Evolutionary conservation across 2,888 invertebrate genomes (phyloP).

Genomic region (Phorcus lineatus): DNA sequence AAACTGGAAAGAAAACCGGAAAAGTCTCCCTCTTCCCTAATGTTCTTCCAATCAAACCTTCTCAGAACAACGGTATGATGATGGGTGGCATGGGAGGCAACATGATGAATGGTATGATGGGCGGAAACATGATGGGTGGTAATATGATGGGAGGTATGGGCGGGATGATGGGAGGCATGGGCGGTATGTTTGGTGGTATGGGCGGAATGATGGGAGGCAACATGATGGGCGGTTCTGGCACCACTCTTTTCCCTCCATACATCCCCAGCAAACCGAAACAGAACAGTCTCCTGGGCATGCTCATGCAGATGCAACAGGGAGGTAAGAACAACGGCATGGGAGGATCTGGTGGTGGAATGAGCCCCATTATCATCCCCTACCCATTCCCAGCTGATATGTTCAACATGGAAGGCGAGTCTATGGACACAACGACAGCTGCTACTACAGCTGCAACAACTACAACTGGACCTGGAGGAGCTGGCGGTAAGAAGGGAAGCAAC

Average conservation of each 20-base stretch:
- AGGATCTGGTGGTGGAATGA: neutral
- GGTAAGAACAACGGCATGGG: neutral
- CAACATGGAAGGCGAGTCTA: neutral
- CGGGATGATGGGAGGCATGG: neutral
- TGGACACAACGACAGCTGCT: neutral
- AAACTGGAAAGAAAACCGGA: no score
- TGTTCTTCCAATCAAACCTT: neutral
- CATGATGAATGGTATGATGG: constrained; percentile 16
- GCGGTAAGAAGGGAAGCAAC: neutral
- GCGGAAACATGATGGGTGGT: neutral
- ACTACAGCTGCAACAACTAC: neutral
- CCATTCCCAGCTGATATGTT: constrained; percentile 22
- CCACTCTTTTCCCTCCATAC: neutral
- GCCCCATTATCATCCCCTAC: constrained; percentile 27
- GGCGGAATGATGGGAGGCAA: constrained; percentile 2
- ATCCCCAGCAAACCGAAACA: neutral
- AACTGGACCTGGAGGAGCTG: neutral
- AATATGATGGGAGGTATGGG: neutral
- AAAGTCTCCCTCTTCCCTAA: no score
- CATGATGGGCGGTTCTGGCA: neutral
- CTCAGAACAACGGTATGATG: neutral
- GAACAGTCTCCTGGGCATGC: constrained; percentile 5
- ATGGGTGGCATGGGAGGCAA: neutral
- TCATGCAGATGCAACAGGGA: constrained; percentile 11
- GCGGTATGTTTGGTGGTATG: neutral